Conservation (phyloP, 2,113 vertebrate species). For the Oxyura jamaicensis region DNA sequence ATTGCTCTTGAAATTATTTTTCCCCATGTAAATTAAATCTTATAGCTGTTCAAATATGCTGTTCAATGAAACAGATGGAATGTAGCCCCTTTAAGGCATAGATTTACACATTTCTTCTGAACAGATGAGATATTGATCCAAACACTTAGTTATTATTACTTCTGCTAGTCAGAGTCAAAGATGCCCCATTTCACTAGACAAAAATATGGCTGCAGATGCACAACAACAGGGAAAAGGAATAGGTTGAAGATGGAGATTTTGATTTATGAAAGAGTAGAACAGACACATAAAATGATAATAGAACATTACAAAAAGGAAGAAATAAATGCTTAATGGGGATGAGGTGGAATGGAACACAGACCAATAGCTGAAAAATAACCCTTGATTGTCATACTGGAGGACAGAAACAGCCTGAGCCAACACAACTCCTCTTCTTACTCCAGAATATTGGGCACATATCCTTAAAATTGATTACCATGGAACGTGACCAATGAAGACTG, state of each 20-base stretch:
- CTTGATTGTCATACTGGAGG: background rate
- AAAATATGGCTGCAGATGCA: background rate
- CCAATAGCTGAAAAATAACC: background rate
- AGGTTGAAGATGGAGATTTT: background rate
- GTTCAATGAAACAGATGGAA: background rate
- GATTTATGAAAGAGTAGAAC: background rate
- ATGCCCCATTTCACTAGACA: background rate
- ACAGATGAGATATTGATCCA: conserved; percentile 7
- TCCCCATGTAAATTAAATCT: background rate
- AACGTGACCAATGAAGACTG: background rate
- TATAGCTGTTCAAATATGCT: background rate
- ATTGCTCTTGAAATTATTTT: background rate
- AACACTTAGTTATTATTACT: background rate
- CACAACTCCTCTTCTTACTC: background rate
- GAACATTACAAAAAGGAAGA: background rate
- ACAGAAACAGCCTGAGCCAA: background rate
- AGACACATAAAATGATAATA: background rate
- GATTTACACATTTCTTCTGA: background rate
- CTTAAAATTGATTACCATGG: background rate
- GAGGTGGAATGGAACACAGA: background rate
- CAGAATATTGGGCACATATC: background rate
- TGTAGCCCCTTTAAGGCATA: background rate
- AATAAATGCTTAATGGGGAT: background rate
- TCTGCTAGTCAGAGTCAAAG: background rate
- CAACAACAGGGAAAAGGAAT: background rate